Conservation (phyloP, 2,113 vertebrate species). For the Heterochromis multidens region DNA sequence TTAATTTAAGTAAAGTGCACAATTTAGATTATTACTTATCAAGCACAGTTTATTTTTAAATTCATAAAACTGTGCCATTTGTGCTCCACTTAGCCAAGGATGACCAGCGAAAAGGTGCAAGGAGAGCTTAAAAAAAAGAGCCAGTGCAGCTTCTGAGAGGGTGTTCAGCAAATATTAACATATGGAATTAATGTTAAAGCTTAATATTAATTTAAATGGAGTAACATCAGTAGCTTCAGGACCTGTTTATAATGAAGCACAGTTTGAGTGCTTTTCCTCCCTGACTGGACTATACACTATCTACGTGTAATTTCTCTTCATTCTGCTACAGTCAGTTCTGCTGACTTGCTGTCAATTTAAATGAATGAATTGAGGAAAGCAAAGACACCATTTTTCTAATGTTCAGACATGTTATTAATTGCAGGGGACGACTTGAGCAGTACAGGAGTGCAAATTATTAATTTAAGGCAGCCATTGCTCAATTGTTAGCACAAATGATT, state of each 20-base stretch:
- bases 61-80: neutral
- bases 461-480: neutral
- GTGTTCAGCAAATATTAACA: neutral
- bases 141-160: neutral
- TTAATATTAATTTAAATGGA: neutral
- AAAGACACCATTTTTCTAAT: slow-evolving; percentile 19
- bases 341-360: slow-evolving; percentile 4
- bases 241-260: neutral
- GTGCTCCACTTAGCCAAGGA: neutral
- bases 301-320: neutral
- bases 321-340: neutral
- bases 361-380: neutral
- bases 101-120: neutral
- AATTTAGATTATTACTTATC: neutral
- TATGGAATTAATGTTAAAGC: neutral
- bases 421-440: neutral
- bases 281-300: neutral
- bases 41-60: neutral
- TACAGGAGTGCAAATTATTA: slow-evolving; percentile 16
- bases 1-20: neutral
- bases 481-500: slow-evolving; percentile 11
- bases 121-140: neutral
- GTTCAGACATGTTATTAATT: slow-evolving; percentile 35
- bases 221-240: neutral
- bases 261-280: neutral